Evolutionary conservation across 2,113 vertebrate genomes (phyloP).

Genomic region (Eurystomus gularis): DNA sequence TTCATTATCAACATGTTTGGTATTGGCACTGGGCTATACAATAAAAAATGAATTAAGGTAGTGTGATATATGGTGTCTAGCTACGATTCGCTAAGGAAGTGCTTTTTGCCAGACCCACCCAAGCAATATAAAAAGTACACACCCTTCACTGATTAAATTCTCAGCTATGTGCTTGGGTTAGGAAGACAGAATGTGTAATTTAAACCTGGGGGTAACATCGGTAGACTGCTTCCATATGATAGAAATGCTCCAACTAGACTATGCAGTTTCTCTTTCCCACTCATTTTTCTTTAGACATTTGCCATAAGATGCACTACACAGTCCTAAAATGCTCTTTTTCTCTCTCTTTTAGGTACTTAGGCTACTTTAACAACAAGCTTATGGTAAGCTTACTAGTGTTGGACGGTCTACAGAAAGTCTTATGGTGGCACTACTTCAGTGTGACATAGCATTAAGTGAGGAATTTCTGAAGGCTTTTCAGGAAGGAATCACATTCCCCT

Average conservation of each 20-base stretch:
- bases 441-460: background rate
- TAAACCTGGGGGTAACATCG: background rate
- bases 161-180: background rate
- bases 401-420: background rate
- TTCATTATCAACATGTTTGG: background rate
- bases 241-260: background rate
- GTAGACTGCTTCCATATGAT: background rate
- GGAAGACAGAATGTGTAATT: background rate
- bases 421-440: background rate
- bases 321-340: background rate
- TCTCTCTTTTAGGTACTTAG: background rate
- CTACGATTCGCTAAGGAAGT: background rate
- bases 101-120: background rate
- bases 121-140: background rate
- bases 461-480: background rate
- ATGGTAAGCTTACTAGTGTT: background rate
- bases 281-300: background rate
- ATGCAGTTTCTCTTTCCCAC: background rate
- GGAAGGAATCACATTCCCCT: background rate
- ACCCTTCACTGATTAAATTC: constrained; percentile 22
- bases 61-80: background rate
- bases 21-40: background rate
- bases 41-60: background rate
- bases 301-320: background rate
- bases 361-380: background rate